A percentile compares a stretch with the other conserved stretches of the same genome.
phyloP scores from a whole-genome alignment of 2,888 invertebrate genomes.

The Rotaria socialis region DNA sequence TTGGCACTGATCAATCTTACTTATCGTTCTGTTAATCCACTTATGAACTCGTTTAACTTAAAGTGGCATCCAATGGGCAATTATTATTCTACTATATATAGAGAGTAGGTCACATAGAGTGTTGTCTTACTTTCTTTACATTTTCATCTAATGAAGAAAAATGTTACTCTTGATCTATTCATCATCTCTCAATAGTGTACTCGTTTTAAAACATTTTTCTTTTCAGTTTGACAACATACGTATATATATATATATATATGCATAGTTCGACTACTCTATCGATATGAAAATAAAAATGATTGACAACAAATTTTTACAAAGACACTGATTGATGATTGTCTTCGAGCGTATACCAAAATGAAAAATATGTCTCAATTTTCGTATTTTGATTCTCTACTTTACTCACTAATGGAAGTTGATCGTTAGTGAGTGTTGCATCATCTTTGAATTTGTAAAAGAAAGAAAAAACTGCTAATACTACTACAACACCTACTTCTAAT shows the following conservation, averaged over 20 bases:
- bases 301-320: background rate
- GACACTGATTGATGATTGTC: background rate
- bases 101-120: background rate
- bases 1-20: background rate
- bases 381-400: background rate
- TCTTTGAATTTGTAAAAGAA: background rate
- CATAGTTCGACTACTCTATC: background rate
- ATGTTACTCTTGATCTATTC: background rate
- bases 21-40: background rate
- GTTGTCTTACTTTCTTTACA: background rate
- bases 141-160: background rate
- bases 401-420: conserved; percentile 9
- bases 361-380: background rate
- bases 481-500: background rate
- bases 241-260: no score
- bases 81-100: background rate
- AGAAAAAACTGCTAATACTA: background rate
- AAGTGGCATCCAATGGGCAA: background rate
- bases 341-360: background rate
- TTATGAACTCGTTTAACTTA: background rate
- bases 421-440: background rate
- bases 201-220: background rate
- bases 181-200: background rate
- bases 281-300: background rate
- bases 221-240: background rate